These are phyloP conservation scores for Pandemis heparana DNA, from an alignment of 2,888 invertebrate genomes.

Conservation along the genomic window DNA sequence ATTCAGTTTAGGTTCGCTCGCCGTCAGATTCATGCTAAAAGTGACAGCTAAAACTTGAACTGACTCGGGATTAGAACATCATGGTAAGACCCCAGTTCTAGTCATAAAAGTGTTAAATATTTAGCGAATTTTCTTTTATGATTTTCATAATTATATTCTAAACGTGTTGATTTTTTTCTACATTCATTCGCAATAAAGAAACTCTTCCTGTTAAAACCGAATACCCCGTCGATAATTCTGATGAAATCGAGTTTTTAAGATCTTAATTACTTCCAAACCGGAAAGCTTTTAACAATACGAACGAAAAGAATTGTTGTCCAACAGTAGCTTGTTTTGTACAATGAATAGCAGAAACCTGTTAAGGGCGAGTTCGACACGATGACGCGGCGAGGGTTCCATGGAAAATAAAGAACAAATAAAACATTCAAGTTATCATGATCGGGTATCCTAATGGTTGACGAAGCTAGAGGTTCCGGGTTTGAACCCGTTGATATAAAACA, in stretches of 20 bases:
- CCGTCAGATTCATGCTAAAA: too few relatives aligned
- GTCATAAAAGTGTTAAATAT: too few relatives aligned
- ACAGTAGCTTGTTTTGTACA: not conserved
- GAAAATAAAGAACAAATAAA: not conserved
- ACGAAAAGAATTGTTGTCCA: conserved; percentile 1
- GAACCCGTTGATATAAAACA: too few relatives aligned
- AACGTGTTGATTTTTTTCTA: not conserved
- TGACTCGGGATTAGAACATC: too few relatives aligned
- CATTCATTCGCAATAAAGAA: not conserved
- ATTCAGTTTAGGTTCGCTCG: too few relatives aligned
- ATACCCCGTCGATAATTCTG: conserved; percentile 3
- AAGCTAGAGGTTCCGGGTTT: too few relatives aligned
- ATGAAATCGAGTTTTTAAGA: not conserved
- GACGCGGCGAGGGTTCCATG: not conserved
- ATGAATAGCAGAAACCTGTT: conserved; percentile 3
- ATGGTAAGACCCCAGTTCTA: too few relatives aligned
- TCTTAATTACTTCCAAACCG: not conserved
- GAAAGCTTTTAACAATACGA: conserved; percentile 11
- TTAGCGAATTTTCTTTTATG: too few relatives aligned
- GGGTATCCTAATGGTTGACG: too few relatives aligned
- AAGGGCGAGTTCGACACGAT: not conserved
- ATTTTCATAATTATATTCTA: too few relatives aligned
- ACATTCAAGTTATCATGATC: too few relatives aligned
- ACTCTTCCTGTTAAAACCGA: not conserved
- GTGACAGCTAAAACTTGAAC: too few relatives aligned